These are phyloP conservation scores for Emys orbicularis DNA, from an alignment of 2,797 vertebrate species.

Conservation along the genomic window DNA sequence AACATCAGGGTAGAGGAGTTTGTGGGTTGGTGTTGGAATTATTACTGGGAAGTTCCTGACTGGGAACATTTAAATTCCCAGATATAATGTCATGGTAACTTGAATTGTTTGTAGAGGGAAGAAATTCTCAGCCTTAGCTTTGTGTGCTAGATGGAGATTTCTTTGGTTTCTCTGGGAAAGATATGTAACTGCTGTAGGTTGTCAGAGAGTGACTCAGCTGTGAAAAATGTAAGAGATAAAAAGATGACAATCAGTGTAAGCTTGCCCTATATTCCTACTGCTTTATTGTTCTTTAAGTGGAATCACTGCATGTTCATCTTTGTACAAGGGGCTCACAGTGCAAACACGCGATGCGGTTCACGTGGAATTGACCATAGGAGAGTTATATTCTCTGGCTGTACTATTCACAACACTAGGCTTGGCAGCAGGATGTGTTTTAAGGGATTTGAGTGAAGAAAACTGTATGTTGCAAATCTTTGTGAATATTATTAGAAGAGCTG, in stretches of 20 bases:
- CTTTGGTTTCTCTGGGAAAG: not conserved
- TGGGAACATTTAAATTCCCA: not conserved
- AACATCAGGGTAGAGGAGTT: not conserved
- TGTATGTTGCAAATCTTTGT: not conserved
- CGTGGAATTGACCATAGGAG: not conserved
- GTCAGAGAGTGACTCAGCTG: not conserved
- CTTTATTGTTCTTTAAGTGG: not conserved
- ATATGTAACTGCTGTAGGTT: not conserved
- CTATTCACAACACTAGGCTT: not conserved
- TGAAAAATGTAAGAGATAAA: not conserved
- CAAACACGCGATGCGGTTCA: not conserved
- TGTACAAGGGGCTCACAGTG: not conserved
- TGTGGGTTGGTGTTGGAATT: not conserved
- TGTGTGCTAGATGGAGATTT: not conserved
- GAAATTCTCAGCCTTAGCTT: not conserved
- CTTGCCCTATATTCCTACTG: accelerated
- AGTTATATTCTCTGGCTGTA: not conserved
- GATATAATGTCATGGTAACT: not conserved
- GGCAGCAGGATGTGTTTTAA: not conserved
- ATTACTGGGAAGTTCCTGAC: not conserved
- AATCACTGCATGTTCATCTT: not conserved
- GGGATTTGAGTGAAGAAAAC: not conserved
- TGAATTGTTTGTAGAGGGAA: not conserved
- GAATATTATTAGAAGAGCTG: not conserved
- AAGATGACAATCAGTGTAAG: not conserved